Base-by-base conservation (phyloP, 2,888 invertebrate species). In the Dryomyza anilis region DNA sequence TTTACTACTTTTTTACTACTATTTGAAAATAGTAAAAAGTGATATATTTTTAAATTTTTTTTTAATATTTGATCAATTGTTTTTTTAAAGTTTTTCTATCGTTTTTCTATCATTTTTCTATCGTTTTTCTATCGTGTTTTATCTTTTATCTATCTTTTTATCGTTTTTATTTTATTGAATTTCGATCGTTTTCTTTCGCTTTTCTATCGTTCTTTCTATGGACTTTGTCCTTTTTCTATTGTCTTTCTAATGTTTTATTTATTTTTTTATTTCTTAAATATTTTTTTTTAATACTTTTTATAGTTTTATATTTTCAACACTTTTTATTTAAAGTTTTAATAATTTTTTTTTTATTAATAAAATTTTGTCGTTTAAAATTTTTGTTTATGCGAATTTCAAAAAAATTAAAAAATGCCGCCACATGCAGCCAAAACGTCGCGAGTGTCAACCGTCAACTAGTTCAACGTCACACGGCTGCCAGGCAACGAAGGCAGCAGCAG, bases 401-500 rank as follows among this genome's bases (percentile, higher is more conserved):
- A 12, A 33, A 7, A 12, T 10, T 25, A 61, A 7, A 2, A 33
- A 7, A 12, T 19, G 33, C 23, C 14, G 14, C 8, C 19, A 27
- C 27, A 8, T 12, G 16, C 48, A 64, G 61, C 39, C 61, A 56
- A 58, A 50, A 58, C 65, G 52, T 63, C 64, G 45, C 56, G 70
- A 70, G 65, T 63, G 67, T 60, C 67, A 67, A 67, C 66, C 50
- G 64, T 55, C 58, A 62, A 70, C 70, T 61, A 33, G 27, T 52
- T 65, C 50, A 65, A 64, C 52, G 64, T 27, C 62, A 62, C 25
- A 23, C 57, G 50, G 56, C 43, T 60, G 63, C 19, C 63, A 63
- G 48, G 57, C 45, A 43, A 66, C 64, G 19, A 43, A 66, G 65
- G 43, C 63, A 63, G 48, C 48, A 67, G 64, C 61, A 67, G n/a